Base-by-base conservation (phyloP, 2,888 invertebrate genomes). In the Ornithoptera alexandrae region DNA sequence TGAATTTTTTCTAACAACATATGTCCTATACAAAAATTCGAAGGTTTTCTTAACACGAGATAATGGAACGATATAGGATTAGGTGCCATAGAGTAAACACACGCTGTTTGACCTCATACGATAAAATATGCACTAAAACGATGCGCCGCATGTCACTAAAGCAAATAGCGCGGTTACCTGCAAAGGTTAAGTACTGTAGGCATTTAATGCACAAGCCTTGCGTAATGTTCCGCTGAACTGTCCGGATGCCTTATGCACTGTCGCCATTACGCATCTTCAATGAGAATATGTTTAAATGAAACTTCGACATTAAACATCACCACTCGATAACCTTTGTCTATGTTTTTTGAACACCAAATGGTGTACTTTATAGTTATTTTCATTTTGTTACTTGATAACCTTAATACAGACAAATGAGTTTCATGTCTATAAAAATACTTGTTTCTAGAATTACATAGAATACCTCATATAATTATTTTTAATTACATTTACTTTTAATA, bases 131-230 rank as follows among this genome's bases (percentile, higher is more conserved):
- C 76, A 72, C 75, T 72, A 74, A 72, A 72, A 78, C 62, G 72
- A 84, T 82, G 82, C 74, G 77, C 79, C 74, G 76, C 79, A 81
- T 82, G 84, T 84, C 83, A 82, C 81, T 80, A 79, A 80, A 81
- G 84, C 82, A 85, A 84, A 84, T 81, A 83, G 77, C 82, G 77
- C 73, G 74, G 78, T 72, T 69, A 72, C 79, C 75, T 75, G 82
- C 77, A 90, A 90, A 90, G 89, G 89, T 89, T 89, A 86, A 80
- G 81, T 79, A 82, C 83, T 86, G 85, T 84, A 75, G 82, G 86
- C 88, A 87, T 85, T 85, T 83, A 84, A 84, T 87, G 84, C 85
- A 82, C 79, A 81, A 74, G 74, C 72, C 74, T 90, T 90, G 87
- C 90, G 79, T 83, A 82, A 87, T 67, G 53, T 63, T 63, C 59